Conservation (phyloP, 2,113 vertebrate species). For the Mormyrus lacerda region DNA sequence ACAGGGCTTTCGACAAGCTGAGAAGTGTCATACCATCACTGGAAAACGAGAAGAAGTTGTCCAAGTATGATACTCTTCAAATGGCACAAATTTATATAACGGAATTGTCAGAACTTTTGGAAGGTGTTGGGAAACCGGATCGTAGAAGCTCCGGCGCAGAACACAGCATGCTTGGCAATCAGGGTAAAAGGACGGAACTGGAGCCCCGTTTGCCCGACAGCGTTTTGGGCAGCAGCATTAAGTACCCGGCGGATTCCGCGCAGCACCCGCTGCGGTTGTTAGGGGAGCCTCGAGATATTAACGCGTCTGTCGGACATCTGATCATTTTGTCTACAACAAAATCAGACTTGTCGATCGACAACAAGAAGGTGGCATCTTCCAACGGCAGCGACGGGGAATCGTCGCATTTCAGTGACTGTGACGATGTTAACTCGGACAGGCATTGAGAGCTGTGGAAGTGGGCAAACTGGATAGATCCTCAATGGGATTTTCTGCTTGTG, state of each 20-base stretch:
- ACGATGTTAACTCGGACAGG: slow-evolving; percentile 49
- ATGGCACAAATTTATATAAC: slow-evolving; percentile 75
- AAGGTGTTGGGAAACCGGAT: slow-evolving; percentile 52
- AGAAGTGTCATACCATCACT: slow-evolving; percentile 67
- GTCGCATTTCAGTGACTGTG: slow-evolving; percentile 58
- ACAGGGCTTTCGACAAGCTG: slow-evolving; percentile 67
- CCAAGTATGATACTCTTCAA: slow-evolving; percentile 71
- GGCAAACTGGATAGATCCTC: neutral
- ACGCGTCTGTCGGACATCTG: slow-evolving; percentile 44
- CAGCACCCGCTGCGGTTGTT: slow-evolving; percentile 17
- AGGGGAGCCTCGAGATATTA: slow-evolving; percentile 32
- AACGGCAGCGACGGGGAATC: slow-evolving; percentile 65
- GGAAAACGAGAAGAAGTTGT: slow-evolving; percentile 68
- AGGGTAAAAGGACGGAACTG: slow-evolving; percentile 35
- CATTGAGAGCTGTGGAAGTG: slow-evolving; percentile 27
- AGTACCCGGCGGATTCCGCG: slow-evolving; percentile 23
- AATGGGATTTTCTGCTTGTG: neutral
- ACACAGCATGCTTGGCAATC: slow-evolving; percentile 26
- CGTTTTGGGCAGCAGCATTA: slow-evolving; percentile 13
- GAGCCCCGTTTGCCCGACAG: slow-evolving; percentile 33
- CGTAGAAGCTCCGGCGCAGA: slow-evolving; percentile 33
- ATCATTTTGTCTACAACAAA: slow-evolving; percentile 47
- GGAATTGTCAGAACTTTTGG: slow-evolving; percentile 63
- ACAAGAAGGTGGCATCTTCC: slow-evolving; percentile 34
- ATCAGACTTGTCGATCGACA: slow-evolving; percentile 40